Base-by-base conservation (phyloP, 2,797 vertebrate species). In the Anolis apletophallus region DNA sequence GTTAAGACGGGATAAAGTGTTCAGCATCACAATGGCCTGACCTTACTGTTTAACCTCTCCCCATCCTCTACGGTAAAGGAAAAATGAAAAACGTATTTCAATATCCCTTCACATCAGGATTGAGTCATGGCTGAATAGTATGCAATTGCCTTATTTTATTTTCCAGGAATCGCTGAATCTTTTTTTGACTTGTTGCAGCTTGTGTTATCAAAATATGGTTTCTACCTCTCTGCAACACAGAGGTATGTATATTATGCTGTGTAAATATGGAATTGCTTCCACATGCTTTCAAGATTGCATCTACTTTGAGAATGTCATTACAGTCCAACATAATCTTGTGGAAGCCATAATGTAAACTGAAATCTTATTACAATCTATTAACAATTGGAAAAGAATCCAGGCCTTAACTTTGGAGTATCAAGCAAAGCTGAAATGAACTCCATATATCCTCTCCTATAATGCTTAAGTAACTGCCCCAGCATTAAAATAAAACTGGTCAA, bases 181-280 rank as follows among this genome's bases (percentile, higher is more conserved):
- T 77, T 80, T n/a, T 89, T 80, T 87, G 40, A 54, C 21, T 90
- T 76, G 54, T 87, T 94, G 91, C 87, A 88, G 91, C 85, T 94
- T 96, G 94, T 89, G 93, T 96, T 96, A 96, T 96, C 96, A 95
- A 95, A 96, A 95, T 89, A 93, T 3, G 91, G 95, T 95, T 93
- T 94, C 93, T 95, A 92, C 94, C 90, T 94, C 91, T 91, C 61
- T 73, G 85, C 55, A 95, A 91, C 90, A 67, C 3, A 88, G 80
- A 93, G 89, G 91, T 88, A 96, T 91, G 85, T 90, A 34, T 73
- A 90, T 92, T 88, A 83, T 88, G 90, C 92, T 89, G 86, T 94
- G 85, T 93, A 87, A 91, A 87, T 91, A 76, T 80, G 54, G 90
- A 96, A 94, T 96, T 94, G 80, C 80, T 96, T 96, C 95, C 96